Evolutionary conservation across 2,113 vertebrate species (phyloP), one percentile per base, ranked within the genome.

Genomic region (Andinoacara biseriatus): DNA sequence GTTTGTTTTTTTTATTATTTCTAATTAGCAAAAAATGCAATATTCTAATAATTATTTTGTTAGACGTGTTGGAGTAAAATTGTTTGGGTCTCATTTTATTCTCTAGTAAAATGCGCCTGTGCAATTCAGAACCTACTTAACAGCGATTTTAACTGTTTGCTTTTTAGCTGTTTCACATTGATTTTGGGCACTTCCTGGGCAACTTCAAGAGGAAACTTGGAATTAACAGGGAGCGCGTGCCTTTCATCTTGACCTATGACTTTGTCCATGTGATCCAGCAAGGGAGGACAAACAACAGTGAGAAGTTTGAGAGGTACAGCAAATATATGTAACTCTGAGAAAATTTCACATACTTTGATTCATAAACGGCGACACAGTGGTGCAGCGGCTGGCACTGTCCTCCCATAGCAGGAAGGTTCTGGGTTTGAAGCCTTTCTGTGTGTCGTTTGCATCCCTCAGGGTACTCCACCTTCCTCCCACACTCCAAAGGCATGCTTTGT

Each of bases 191-290:
- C 92, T 99, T 99, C 86, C 92, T 99, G 93, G 98, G 98, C 22
- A 99, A 99, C 92, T 99, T 99, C 94, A 99, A 99, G 93, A 98
- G 97, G 74, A 99, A 99, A 93, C 97, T 99, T 58, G 98, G 98
- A 75, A 99, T 99, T 93, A 99, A 99, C 81, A 96, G 98, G 31
- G 98, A 99, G 86, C 97, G 98, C 2, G 98, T 99, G 82, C 98
- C 98, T 5, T 99, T 99, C 88, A 99, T 99, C 89, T 85, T 99
- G 91, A 99, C 98, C 0, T 99, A 99, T 0, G 98, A 99, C 93
- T 99, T 99, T 11, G 98, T 99, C 80, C 98, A 99, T 0, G 98
- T 99, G 77, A 99, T 99, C 88, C 98, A 99, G 90, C 96, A 99
- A 92, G 98, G 98, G 8, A 96, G 96, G 52, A 99, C 98, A 0